A percentile compares a stretch with the other conserved stretches of the same genome.
phyloP scores from a whole-genome alignment of 2,888 invertebrate genomes.

The Hanleya hanleyi region DNA sequence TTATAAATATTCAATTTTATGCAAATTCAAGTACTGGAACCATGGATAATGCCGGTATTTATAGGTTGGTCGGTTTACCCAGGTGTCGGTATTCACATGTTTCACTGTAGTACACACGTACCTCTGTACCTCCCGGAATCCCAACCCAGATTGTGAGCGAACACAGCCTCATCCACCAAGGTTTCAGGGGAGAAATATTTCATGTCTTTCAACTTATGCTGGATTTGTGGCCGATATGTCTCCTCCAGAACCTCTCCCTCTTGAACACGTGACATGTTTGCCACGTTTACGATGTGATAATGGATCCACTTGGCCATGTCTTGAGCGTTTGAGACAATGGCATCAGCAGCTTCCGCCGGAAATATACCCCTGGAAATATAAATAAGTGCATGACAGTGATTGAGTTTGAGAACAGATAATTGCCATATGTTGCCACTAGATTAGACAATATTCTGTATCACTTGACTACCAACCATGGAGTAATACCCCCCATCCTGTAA shows the following conservation, averaged over 20 bases:
- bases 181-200: background rate
- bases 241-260: background rate
- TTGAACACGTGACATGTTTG: background rate
- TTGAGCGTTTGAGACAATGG: background rate
- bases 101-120: too few relatives aligned
- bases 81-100: too few relatives aligned
- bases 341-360: background rate
- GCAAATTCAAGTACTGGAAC: too few relatives aligned
- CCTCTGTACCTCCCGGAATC: slow-evolving; percentile 6
- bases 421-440: too few relatives aligned
- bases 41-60: too few relatives aligned
- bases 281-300: background rate
- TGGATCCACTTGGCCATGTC: background rate
- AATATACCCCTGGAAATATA: background rate
- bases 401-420: too few relatives aligned
- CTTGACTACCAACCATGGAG: too few relatives aligned
- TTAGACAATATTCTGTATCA: too few relatives aligned
- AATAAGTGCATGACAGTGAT: background rate
- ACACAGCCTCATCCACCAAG: background rate
- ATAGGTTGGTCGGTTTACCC: too few relatives aligned
- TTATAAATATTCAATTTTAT: too few relatives aligned
- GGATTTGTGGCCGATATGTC: background rate
- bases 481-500: too few relatives aligned
- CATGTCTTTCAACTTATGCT: background rate
- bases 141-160: slow-evolving; percentile 30